A percentile compares a stretch with the other conserved stretches of the same genome.
These are phyloP conservation scores for Pogonognathellus flavescens DNA, from an alignment of 1,140 invertebrate species.

Conservation along the genomic window DNA sequence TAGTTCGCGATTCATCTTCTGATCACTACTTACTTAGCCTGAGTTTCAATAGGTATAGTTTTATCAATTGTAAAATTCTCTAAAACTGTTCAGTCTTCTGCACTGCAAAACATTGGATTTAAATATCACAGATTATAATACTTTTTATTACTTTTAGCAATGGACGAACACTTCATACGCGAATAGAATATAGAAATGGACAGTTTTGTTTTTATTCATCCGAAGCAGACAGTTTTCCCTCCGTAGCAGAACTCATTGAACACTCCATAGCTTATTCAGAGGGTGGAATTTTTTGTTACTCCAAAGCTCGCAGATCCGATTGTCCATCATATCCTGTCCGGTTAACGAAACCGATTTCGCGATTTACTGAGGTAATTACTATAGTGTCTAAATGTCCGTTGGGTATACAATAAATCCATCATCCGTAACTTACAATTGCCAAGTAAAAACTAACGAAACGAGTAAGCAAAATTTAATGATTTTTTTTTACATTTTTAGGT, in stretches of 20 bases:
- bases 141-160: slow-evolving; percentile 76
- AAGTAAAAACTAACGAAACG: background rate
- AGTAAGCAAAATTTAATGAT: background rate
- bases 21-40: slow-evolving; percentile 79
- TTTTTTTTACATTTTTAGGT: slow-evolving; percentile 71
- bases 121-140: too few relatives aligned
- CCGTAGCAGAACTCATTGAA: slow-evolving; percentile 79
- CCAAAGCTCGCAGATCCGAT: slow-evolving; percentile 76
- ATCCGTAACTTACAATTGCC: too few relatives aligned
- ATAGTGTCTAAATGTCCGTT: too few relatives aligned
- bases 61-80: background rate
- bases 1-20: slow-evolving; percentile 83
- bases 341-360: slow-evolving; percentile 82
- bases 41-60: slow-evolving; percentile 72
- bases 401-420: too few relatives aligned
- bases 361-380: slow-evolving; percentile 74
- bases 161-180: slow-evolving; percentile 79
- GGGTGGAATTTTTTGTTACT: slow-evolving; percentile 81
- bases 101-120: too few relatives aligned
- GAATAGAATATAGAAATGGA: slow-evolving; percentile 79
- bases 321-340: slow-evolving; percentile 80
- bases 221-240: slow-evolving; percentile 77
- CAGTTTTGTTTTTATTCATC: slow-evolving; percentile 79
- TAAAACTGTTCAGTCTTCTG: slow-evolving; percentile 2
- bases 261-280: slow-evolving; percentile 80